Evolutionary conservation across 2,888 invertebrate species (phyloP).

Genomic region (Proisotoma minuta): DNA sequence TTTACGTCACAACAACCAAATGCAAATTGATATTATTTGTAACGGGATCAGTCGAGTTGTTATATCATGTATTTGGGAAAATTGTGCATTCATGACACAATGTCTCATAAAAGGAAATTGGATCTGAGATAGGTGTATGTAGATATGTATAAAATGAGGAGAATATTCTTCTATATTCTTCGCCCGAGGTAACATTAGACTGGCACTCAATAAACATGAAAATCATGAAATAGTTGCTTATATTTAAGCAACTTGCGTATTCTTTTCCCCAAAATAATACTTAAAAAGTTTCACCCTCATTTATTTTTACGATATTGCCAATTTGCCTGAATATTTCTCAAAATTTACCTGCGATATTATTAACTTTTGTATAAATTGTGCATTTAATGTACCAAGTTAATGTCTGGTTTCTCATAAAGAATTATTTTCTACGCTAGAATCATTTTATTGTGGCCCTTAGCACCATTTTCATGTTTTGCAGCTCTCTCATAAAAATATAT

Average conservation of each 20-base stretch:
- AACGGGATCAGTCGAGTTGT: not conserved
- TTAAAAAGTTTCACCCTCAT: not conserved
- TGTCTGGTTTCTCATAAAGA: not conserved
- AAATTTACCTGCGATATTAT: not conserved
- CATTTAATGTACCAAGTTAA: not conserved
- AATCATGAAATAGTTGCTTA: too few relatives aligned
- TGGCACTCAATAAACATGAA: too few relatives aligned
- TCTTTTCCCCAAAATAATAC: too few relatives aligned
- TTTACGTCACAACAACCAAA: too few relatives aligned
- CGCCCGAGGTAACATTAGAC: too few relatives aligned
- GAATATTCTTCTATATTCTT: too few relatives aligned
- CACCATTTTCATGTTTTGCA: too few relatives aligned
- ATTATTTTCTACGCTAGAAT: not conserved
- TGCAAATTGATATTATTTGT: too few relatives aligned
- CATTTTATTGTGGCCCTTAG: not conserved
- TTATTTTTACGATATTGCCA: not conserved
- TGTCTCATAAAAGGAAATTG: not conserved
- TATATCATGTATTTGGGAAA: slow-evolving; percentile 1
- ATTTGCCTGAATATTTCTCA: not conserved
- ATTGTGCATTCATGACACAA: not conserved
- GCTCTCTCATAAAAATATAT: too few relatives aligned
- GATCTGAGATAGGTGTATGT: too few relatives aligned
- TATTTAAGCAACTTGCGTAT: too few relatives aligned
- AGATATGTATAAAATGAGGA: too few relatives aligned
- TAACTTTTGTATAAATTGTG: not conserved